Conservation (phyloP, 2,113 vertebrate genomes). For the Crotalus viridis region DNA sequence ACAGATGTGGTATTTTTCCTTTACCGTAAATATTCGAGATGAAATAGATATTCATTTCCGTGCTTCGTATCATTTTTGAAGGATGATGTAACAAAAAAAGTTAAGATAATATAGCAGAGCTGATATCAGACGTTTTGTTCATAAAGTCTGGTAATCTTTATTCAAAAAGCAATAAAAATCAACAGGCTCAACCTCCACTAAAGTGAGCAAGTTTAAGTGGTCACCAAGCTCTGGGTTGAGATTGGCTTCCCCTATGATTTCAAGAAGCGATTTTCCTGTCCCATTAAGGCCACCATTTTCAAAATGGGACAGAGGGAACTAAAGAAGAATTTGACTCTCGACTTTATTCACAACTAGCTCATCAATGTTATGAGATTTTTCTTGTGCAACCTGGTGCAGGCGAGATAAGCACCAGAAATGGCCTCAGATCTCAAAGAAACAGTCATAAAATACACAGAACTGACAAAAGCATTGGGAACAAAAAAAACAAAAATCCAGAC, state of each 20-base stretch:
- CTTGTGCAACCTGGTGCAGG: not conserved
- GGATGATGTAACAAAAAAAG: constrained; percentile 8
- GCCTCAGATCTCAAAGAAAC: not conserved
- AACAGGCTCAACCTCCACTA: rapidly evolving
- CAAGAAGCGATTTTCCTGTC: constrained; percentile 9
- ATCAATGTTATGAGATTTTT: not conserved
- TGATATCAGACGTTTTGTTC: not conserved
- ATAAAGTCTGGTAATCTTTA: constrained; percentile 1
- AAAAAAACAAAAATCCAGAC: not conserved
- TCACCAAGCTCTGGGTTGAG: not conserved
- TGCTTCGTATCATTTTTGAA: not conserved
- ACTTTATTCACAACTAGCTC: not conserved
- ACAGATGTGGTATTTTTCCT: not conserved
- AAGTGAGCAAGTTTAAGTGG: not conserved
- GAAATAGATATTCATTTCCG: not conserved
- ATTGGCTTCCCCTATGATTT: not conserved
- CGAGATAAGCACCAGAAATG: not conserved
- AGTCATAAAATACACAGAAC: not conserved
- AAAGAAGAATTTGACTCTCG: not conserved
- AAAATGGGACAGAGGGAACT: not conserved
- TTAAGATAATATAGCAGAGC: constrained; percentile 3
- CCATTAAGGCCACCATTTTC: constrained; percentile 12
- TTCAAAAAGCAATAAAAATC: constrained; percentile 9
- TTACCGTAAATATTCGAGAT: constrained; percentile 13
- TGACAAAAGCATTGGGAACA: not conserved